Percentiles rank a stretch among this genome's conserved stretches.
phyloP scores from a whole-genome alignment of 2,797 vertebrate genomes.

The Manis pentadactyla region DNA sequence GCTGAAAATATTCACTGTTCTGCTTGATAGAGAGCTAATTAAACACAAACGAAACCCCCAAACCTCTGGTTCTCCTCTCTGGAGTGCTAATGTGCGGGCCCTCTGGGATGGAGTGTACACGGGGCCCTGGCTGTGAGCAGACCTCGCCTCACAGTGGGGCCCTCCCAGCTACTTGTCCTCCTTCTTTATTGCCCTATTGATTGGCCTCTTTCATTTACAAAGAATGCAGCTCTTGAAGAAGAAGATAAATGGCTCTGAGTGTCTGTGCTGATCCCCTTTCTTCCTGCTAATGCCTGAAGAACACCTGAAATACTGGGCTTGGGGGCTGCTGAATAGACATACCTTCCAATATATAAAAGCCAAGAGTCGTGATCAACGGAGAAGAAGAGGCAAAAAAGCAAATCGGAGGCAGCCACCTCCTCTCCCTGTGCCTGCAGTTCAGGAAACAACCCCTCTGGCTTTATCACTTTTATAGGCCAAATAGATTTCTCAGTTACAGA shows the following conservation, averaged over 20 bases:
- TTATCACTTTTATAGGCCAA: neutral
- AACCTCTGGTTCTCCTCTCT: neutral
- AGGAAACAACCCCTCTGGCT: neutral
- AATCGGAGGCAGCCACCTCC: neutral
- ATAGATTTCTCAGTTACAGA: neutral
- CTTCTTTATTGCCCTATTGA: slow-evolving; percentile 78
- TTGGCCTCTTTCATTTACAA: slow-evolving; percentile 75
- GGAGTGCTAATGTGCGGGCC: neutral
- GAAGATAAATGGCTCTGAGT: slow-evolving; percentile 66
- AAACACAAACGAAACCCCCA: neutral
- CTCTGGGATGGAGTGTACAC: neutral
- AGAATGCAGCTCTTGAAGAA: slow-evolving; percentile 59
- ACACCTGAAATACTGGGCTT: neutral
- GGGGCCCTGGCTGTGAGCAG: neutral
- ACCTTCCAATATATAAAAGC: neutral
- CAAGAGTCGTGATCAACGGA: neutral
- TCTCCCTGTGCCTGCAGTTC: neutral
- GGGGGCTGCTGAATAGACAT: neutral
- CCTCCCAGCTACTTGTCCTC: slow-evolving; percentile 61
- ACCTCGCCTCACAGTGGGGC: neutral
- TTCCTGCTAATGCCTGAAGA: slow-evolving; percentile 33
- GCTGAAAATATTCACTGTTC: neutral
- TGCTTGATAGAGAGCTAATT: slow-evolving; percentile 22
- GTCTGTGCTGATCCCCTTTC: slow-evolving; percentile 41
- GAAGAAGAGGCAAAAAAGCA: neutral